Base-by-base conservation (phyloP, 2,113 vertebrate genomes). In the Actenoides hombroni region DNA sequence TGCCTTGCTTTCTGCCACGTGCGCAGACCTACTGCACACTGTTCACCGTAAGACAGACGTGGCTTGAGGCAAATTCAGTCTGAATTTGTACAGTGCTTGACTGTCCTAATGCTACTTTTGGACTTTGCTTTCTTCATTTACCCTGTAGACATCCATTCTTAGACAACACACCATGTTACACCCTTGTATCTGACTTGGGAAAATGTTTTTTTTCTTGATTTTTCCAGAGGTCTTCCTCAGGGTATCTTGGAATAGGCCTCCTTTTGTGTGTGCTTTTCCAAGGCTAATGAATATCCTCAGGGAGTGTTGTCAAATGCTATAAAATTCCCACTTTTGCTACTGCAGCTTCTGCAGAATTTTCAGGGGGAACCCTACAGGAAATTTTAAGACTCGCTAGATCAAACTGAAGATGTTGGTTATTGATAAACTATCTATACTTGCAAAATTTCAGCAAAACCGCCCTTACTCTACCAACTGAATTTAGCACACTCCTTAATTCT, bases 291-390 rank as follows among this genome's bases (percentile, higher is more conserved):
- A 71, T 75, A 63, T 42, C 63, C 12, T 76, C 7, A 57, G 9
- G 5, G 16, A 59, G 5, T 40, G 15, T 56, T 86, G 29, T 2
- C 42, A 93, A 91, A 70, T 81, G 23, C 29, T 59, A 15, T 16
- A 54, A 28, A 93, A 85, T 77, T 78, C 29, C 23, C 18, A 25
- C 10, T 44, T 92, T 16, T 63, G 9, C 39, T 6, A 2, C 29
- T 64, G 13, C 14, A 53, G 7, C 17, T 82, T 75, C 28, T 51
- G 40, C 24, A 56, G 56, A 51, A 37, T 57, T 75, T 69, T 35
- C 0, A 0, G 9, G 19, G 4, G 5, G 31, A 80, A 67, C 12
- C 3, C 35, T 59, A 15, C 10, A 77, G 49, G 20, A 76, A 29
- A 75, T 90, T 90, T 59, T 68, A 16, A 67, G n/a, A 24, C 15